These are phyloP conservation scores for Cheilosia variabilis DNA, from an alignment of 2,888 invertebrate species.

Conservation along the genomic window DNA sequence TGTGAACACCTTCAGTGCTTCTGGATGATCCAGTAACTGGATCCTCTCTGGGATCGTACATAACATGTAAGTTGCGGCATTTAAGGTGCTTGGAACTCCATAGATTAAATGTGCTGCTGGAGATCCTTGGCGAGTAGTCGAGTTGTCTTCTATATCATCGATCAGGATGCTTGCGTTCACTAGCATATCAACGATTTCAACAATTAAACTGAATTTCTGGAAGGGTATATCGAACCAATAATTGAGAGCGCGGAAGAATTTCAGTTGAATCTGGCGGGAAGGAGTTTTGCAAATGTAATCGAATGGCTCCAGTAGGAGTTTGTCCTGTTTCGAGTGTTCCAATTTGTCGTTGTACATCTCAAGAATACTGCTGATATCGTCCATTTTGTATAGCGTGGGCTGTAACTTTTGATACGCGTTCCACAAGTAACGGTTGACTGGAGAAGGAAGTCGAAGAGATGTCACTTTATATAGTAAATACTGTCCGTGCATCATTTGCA, in stretches of 20 bases:
- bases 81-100: constrained; percentile 96
- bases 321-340: constrained; percentile 87
- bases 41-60: constrained; percentile 95
- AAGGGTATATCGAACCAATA: constrained; percentile 96
- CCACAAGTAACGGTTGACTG: background rate
- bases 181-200: constrained; percentile 96
- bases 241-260: constrained; percentile 95
- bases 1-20: constrained; percentile 92
- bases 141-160: constrained; percentile 99
- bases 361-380: constrained; percentile 82
- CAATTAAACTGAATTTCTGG: constrained; percentile 91
- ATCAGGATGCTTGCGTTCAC: constrained; percentile 98
- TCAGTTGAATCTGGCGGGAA: constrained; percentile 95
- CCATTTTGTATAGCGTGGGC: constrained; percentile 77
- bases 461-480: background rate
- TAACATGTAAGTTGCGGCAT: constrained; percentile 96
- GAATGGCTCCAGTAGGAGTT: constrained; percentile 94
- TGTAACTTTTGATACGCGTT: background rate
- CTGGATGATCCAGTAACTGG: constrained; percentile 91
- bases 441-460: background rate
- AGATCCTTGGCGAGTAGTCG: constrained; percentile 94
- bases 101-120: constrained; percentile 98
- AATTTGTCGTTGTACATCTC: constrained; percentile 84
- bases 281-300: constrained; percentile 96
- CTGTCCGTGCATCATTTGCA: too few species aligned